These are phyloP conservation scores for Melikaiella ostensackeni DNA, from an alignment of 2,888 invertebrate species.

Conservation along the genomic window DNA sequence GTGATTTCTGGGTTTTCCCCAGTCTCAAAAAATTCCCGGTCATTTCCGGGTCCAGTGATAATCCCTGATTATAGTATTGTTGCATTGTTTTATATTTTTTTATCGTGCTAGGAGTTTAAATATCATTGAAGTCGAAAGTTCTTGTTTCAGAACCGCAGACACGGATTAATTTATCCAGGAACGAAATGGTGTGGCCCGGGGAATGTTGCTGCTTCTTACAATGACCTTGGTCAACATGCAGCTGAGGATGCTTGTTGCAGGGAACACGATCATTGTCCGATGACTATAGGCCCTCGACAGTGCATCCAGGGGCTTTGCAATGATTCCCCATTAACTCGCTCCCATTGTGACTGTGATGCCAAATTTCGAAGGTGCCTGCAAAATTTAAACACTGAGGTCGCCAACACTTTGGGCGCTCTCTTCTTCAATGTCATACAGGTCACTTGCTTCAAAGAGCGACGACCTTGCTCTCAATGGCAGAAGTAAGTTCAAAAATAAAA, in stretches of 20 bases:
- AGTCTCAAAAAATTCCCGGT: too few relatives aligned
- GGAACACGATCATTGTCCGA: constrained; percentile 85
- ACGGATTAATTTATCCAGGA: constrained; percentile 79
- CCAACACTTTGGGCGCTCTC: constrained; percentile 84
- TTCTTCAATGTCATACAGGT: constrained; percentile 88
- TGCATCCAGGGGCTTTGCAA: constrained; percentile 84
- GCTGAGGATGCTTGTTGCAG: constrained; percentile 86
- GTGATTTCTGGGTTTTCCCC: too few relatives aligned
- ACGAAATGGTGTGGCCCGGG: constrained; percentile 91
- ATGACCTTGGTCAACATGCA: constrained; percentile 82
- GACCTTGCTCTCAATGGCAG: constrained; percentile 82
- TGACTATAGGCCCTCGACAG: constrained; percentile 80
- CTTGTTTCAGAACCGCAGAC: constrained; percentile 51
- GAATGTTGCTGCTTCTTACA: constrained; percentile 80
- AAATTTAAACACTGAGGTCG: constrained; percentile 83
- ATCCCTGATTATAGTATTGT: too few relatives aligned
- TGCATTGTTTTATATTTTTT: too few relatives aligned
- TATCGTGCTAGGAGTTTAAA: not conserved
- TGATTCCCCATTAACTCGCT: constrained; percentile 83
- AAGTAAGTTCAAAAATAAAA: constrained; percentile 77
- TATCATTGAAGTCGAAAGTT: constrained; percentile 53
- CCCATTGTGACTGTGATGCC: constrained; percentile 87
- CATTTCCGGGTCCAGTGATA: too few relatives aligned
- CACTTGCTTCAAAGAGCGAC: constrained; percentile 84
- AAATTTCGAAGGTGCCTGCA: constrained; percentile 85